Evolutionary conservation across 2,888 invertebrate species (phyloP).

Genomic region (Cerastoderma edule): DNA sequence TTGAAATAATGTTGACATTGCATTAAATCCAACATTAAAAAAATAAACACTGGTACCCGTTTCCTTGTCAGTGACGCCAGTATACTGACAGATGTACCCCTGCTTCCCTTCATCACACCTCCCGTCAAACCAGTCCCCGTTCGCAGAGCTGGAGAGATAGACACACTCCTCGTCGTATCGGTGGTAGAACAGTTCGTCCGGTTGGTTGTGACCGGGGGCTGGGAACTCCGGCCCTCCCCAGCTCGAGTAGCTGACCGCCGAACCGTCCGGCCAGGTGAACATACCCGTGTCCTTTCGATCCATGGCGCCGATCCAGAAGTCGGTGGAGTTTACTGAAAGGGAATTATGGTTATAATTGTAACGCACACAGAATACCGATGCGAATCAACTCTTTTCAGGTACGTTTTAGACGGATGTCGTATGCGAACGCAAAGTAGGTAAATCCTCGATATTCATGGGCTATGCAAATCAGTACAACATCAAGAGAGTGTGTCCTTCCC

Average conservation of each 20-base stretch:
- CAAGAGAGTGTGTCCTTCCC: too few relatives aligned
- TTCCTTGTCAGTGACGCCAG: constrained; percentile 3
- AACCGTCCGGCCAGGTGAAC: constrained; percentile 75
- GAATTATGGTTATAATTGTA: too few relatives aligned
- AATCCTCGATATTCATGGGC: too few relatives aligned
- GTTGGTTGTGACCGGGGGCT: not conserved
- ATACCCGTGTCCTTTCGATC: constrained; percentile 1
- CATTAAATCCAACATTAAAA: too few relatives aligned
- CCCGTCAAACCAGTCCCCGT: constrained; percentile 11
- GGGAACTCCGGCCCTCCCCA: constrained; percentile 59
- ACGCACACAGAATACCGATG: too few relatives aligned
- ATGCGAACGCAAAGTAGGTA: too few relatives aligned
- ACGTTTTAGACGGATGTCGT: too few relatives aligned
- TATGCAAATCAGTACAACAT: too few relatives aligned
- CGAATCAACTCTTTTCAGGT: too few relatives aligned
- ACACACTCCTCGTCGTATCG: constrained; percentile 11
- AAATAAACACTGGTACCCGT: constrained; percentile 4
- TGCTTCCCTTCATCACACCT: not conserved
- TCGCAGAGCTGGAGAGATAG: not conserved
- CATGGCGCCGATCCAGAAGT: constrained; percentile 11
- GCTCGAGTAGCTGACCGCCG: constrained; percentile 66
- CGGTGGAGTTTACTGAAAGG: not conserved
- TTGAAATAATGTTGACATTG: too few relatives aligned
- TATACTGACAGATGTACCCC: constrained; percentile 12
- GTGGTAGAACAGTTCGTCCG: constrained; percentile 5